Percentiles rank a stretch among this genome's conserved stretches.
phyloP scores from a whole-genome alignment of 92 coral and sea anemone genomes.

The Micromussa lordhowensis region DNA sequence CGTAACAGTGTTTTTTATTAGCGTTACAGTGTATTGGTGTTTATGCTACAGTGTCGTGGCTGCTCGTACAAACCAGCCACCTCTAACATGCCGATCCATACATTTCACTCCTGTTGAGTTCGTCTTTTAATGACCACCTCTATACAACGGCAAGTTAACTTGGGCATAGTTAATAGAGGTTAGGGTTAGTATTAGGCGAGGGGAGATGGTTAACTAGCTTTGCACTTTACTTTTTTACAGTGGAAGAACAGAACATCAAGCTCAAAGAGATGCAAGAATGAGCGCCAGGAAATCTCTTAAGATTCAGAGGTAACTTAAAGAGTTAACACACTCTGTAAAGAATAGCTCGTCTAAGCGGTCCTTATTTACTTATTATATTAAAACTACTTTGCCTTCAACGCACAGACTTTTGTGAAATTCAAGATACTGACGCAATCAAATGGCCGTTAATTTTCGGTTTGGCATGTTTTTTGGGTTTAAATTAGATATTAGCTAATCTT shows the following conservation, averaged over 20 bases:
- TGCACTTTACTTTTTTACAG: slow-evolving; percentile 49
- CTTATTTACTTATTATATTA: background rate
- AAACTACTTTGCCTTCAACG: background rate
- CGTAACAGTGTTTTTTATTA: background rate
- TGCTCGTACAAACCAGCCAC: background rate
- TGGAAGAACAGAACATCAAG: slow-evolving; percentile 96
- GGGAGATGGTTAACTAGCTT: background rate
- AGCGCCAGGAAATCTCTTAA: slow-evolving; percentile 92
- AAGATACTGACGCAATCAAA: no score
- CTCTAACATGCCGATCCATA: background rate
- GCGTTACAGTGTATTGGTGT: background rate
- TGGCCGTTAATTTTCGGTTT: no score
- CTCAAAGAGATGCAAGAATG: slow-evolving; percentile 87
- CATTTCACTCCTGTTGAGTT: background rate
- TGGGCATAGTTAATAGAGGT: no score
- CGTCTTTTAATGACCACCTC: background rate
- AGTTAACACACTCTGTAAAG: background rate
- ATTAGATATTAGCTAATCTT: no score
- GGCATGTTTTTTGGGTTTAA: no score
- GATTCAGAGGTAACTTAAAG: slow-evolving; percentile 81
- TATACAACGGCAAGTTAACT: background rate
- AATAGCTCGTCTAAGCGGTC: no score
- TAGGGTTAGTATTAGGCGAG: background rate
- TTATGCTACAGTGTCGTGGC: background rate
- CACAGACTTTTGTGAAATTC: no score